Percentiles rank a stretch among this genome's conserved stretches.
Conservation (phyloP, 2,797 vertebrate genomes). For the Sternotherus odoratus region DNA sequence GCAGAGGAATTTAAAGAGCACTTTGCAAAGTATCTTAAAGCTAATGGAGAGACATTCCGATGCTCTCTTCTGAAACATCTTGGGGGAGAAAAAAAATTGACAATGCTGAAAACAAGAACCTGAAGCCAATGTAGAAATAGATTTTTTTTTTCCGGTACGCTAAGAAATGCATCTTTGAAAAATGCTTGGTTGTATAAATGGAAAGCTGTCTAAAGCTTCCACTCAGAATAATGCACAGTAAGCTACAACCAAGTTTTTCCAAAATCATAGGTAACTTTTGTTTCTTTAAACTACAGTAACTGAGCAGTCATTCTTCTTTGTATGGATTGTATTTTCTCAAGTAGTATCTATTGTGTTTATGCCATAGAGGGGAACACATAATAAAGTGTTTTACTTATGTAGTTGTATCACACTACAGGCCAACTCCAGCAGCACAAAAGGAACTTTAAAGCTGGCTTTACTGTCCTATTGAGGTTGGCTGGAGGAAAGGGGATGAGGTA, state of each 20-base stretch:
- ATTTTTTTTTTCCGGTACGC: background rate
- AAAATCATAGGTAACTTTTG: background rate
- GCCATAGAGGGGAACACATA: no score
- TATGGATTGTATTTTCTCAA: background rate
- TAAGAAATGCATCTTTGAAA: background rate
- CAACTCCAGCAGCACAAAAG: background rate
- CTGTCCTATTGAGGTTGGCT: background rate
- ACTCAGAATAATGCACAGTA: background rate
- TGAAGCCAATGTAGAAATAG: background rate
- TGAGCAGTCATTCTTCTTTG: background rate
- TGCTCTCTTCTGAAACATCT: background rate
- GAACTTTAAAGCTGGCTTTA: background rate
- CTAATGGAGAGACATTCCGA: background rate
- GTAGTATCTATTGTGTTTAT: background rate
- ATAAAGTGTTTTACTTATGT: background rate
- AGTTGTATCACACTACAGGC: background rate
- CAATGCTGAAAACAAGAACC: background rate
- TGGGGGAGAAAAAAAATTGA: background rate
- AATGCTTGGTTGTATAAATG: background rate
- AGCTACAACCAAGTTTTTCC: background rate
- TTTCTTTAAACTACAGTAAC: background rate
- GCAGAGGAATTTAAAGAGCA: background rate
- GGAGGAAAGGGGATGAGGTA: background rate
- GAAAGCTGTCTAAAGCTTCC: background rate
- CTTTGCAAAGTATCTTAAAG: background rate